Base-by-base conservation (phyloP, 2,113 vertebrate species). In the Anoura caudifer region DNA sequence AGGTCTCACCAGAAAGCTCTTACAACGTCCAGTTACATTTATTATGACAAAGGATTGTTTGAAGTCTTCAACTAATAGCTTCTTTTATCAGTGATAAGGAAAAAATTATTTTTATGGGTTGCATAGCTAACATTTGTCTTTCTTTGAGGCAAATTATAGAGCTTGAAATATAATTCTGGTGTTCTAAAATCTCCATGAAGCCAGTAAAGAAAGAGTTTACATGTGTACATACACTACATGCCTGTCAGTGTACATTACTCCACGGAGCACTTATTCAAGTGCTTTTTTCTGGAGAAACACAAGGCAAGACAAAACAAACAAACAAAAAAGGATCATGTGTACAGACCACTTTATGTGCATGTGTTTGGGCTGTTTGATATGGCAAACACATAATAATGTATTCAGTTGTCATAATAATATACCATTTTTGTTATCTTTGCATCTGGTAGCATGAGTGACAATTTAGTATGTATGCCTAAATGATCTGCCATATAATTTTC, bases 121-220 rank as follows among this genome's bases (percentile, higher is more conserved):
- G 8, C 15, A 45, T 50, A 33, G 45, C 50, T 76, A 91, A 83
- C 3, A 4, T 11, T 38, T 77, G 14, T 79, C 72, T 80, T 88
- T 69, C 52, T 61, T 80, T 28, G 94, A 56, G 47, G 38, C 10
- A 95, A 92, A 36, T 84, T 85, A 52, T 19, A 84, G 63, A 88
- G 26, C 19, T 94, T 91, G 36, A 91, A 89, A 83, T 50, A 70
- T 2, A 65, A 16, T 88, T 96, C 75, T 89, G 56, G 56, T 70
- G 31, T 22, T 75, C n/a, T 89, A 82, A 70, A 86, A 84, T 63
- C 45, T 81, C 36, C 67, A 75, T 33, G 33, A 89, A 96, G 38
- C n/a, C 31, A 72, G 12, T 59, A 59, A 63, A 88, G 13, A 5
- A 31, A 52, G 59, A 31, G 1, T 16, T 70, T 72, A 56, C 84